Conservation (phyloP, 2,797 vertebrate species). For the Jordanella pulchra region DNA sequence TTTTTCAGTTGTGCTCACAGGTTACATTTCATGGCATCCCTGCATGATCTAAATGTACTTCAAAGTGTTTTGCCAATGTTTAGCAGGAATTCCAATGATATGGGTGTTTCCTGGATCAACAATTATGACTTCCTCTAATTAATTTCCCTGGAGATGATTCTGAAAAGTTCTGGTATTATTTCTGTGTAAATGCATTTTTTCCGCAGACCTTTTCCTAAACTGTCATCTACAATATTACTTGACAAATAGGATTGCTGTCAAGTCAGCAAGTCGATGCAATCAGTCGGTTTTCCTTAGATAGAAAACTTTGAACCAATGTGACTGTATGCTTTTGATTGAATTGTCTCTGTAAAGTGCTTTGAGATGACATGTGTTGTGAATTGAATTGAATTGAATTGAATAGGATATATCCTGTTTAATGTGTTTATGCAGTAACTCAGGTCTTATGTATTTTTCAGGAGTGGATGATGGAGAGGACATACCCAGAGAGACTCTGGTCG, state of each 20-base stretch:
- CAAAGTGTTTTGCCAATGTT: background rate
- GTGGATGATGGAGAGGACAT: slow-evolving; percentile 98
- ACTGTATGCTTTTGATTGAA: no score
- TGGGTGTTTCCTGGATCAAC: background rate
- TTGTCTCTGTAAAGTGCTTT: no score
- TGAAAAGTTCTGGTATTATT: background rate
- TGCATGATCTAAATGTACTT: background rate
- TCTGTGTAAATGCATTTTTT: background rate
- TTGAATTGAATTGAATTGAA: no score
- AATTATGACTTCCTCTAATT: no score
- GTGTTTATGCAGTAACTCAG: background rate
- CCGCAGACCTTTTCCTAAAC: background rate
- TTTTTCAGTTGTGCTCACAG: no score
- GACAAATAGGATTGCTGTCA: no score
- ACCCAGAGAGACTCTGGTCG: slow-evolving; percentile 91
- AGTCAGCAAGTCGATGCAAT: no score
- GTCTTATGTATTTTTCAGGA: slow-evolving; percentile 67
- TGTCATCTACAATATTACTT: background rate
- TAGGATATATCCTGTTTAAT: background rate
- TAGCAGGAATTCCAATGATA: background rate
- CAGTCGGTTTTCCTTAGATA: no score
- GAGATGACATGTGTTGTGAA: no score
- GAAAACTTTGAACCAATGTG: no score
- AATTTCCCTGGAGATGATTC: background rate
- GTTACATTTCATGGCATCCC: background rate